Evolutionary conservation across 2,113 vertebrate species (phyloP).

Genomic region (Scomber japonicus): DNA sequence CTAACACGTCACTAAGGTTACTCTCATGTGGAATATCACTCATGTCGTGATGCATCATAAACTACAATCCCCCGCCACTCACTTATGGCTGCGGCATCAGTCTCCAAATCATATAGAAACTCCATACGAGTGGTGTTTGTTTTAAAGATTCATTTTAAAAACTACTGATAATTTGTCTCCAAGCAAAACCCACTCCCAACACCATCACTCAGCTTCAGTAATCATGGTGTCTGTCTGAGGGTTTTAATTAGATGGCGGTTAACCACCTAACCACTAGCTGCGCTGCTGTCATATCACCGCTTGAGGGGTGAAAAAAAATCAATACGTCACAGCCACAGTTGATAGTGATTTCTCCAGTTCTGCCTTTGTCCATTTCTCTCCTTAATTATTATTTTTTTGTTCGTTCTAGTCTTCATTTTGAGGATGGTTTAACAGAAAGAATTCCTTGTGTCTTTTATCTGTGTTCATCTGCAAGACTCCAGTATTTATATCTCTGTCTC

Average conservation of each 20-base stretch:
- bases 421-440: neutral
- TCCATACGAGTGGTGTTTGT: neutral
- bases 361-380: neutral
- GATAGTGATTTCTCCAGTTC: slow-evolving; percentile 26
- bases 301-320: slow-evolving; percentile 3
- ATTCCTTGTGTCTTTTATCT: neutral
- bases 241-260: slow-evolving; percentile 38
- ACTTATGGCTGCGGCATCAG: too few species aligned
- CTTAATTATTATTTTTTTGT: neutral
- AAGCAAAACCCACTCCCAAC: neutral
- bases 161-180: neutral
- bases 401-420: neutral
- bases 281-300: slow-evolving; percentile 5
- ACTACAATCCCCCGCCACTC: neutral
- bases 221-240: neutral
- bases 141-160: neutral
- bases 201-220: neutral
- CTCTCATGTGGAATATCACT: neutral
- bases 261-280: slow-evolving; percentile 19
- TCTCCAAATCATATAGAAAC: neutral
- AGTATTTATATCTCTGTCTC: slow-evolving; percentile 6
- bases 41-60: neutral
- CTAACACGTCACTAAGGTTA: neutral
- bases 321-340: slow-evolving; percentile 9
- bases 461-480: neutral